Percentiles rank a stretch among this genome's conserved stretches.
Evolutionary conservation across 2,888 invertebrate genomes (phyloP).

Genomic region (Drepana falcataria): DNA sequence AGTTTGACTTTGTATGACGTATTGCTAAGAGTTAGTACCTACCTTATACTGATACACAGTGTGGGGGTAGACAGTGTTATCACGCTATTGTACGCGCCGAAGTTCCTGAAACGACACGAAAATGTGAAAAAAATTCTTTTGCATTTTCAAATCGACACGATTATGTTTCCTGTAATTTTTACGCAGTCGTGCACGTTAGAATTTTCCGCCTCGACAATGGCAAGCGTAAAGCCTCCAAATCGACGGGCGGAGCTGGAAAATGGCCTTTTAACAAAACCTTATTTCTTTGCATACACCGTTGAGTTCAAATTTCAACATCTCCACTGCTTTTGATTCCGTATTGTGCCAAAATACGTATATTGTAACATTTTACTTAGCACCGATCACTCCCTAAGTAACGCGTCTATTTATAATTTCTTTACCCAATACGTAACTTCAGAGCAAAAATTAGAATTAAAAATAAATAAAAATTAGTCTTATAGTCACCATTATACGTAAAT

Average conservation of each 20-base stretch:
- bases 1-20: conserved; percentile 73
- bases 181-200: conserved; percentile 29
- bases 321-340: conserved; percentile 54
- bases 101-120: conserved; percentile 36
- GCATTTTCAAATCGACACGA: conserved; percentile 19
- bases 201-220: conserved; percentile 33
- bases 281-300: conserved; percentile 5
- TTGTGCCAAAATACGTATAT: conserved; percentile 71
- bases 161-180: conserved; percentile 34
- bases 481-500: conserved; percentile 92
- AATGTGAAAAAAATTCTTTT: conserved; percentile 13
- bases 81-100: conserved; percentile 28
- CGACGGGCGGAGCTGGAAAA: conserved; percentile 20
- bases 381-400: conserved; percentile 24
- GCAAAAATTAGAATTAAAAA: conserved; percentile 59
- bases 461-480: conserved; percentile 60
- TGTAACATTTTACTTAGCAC: conserved; percentile 34
- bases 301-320: conserved; percentile 11
- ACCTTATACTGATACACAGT: conserved; percentile 35
- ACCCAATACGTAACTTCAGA: conserved; percentile 62
- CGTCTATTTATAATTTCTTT: conserved; percentile 32
- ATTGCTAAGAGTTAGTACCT: conserved; percentile 58
- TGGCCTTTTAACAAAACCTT: conserved; percentile 13
- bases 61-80: conserved; percentile 35
- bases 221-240: conserved; percentile 24